These are phyloP conservation scores for Sylvicola fuscatus DNA, from an alignment of 2,888 invertebrate species.

Conservation along the genomic window DNA sequence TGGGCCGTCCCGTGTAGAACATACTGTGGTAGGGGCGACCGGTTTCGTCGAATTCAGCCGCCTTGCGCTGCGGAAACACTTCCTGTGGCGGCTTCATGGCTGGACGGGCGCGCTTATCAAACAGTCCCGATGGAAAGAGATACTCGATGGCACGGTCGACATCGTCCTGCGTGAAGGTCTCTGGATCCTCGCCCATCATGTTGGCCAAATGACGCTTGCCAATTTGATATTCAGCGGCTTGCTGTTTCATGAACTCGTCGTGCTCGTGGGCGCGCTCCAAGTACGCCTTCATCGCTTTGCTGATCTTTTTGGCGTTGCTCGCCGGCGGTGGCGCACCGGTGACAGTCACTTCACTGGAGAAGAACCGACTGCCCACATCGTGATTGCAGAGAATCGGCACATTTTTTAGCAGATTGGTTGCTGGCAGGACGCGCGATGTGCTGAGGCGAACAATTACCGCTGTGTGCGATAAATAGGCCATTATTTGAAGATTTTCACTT, in stretches of 20 bases:
- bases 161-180: conserved; percentile 70
- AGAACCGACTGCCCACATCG: too few relatives aligned
- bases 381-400: too few relatives aligned
- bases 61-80: conserved; percentile 64
- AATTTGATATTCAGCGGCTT: conserved; percentile 63
- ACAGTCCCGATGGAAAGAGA: conserved; percentile 89
- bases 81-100: conserved; percentile 77
- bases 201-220: conserved; percentile 93
- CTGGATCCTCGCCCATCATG: conserved; percentile 93
- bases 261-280: conserved; percentile 62
- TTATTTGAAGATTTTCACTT: too few relatives aligned
- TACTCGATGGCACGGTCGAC: conserved; percentile 78
- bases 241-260: conserved; percentile 63
- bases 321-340: background rate
- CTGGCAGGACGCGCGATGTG: too few relatives aligned
- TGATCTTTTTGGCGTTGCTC: conserved; percentile 33
- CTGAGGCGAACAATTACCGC: too few relatives aligned
- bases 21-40: conserved; percentile 81
- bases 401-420: too few relatives aligned
- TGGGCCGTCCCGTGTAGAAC: conserved; percentile 80
- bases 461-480: too few relatives aligned
- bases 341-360: background rate
- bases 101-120: conserved; percentile 66
- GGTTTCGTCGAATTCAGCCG: conserved; percentile 73
- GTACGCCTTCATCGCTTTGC: conserved; percentile 80